Conservation (phyloP, 2,113 vertebrate genomes). For the Coryphaenoides rupestris region DNA sequence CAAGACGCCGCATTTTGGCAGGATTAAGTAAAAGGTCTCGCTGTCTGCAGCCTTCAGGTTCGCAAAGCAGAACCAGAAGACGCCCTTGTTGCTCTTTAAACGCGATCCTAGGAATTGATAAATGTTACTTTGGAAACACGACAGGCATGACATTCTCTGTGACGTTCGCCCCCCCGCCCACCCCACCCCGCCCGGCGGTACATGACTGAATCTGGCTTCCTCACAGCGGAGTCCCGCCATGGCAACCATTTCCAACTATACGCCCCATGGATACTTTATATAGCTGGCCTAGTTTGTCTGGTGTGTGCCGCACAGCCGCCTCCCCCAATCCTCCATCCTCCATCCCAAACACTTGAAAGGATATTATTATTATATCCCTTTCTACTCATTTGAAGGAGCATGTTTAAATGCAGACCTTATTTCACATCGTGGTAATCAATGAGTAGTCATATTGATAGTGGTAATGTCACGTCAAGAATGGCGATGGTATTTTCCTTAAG, state of each 20-base stretch:
- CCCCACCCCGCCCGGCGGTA: background rate
- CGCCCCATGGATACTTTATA: conserved; percentile 64
- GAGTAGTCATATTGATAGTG: too few species aligned
- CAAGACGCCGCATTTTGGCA: conserved; percentile 49
- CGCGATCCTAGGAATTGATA: conserved; percentile 50
- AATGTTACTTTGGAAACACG: conserved; percentile 59
- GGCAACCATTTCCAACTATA: conserved; percentile 54
- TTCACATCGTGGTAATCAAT: too few species aligned
- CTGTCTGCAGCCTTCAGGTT: conserved; percentile 45
- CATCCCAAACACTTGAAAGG: too few species aligned
- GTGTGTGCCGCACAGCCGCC: too few species aligned
- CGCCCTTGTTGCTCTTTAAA: conserved; percentile 51
- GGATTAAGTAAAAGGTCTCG: conserved; percentile 57
- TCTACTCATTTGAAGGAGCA: too few species aligned
- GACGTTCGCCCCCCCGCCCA: too few species aligned
- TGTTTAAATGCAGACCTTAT: too few species aligned
- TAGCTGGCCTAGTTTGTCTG: conserved; percentile 64
- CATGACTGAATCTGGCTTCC: too few species aligned
- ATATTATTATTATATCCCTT: too few species aligned
- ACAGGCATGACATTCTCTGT: conserved; percentile 57
- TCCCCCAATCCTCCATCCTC: background rate
- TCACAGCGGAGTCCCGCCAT: conserved; percentile 44
- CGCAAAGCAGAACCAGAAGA: conserved; percentile 41
- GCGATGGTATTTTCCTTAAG: too few species aligned
- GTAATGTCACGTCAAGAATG: too few species aligned